Conservation (phyloP, 2,888 invertebrate genomes). For the Clistopyga incitator region DNA sequence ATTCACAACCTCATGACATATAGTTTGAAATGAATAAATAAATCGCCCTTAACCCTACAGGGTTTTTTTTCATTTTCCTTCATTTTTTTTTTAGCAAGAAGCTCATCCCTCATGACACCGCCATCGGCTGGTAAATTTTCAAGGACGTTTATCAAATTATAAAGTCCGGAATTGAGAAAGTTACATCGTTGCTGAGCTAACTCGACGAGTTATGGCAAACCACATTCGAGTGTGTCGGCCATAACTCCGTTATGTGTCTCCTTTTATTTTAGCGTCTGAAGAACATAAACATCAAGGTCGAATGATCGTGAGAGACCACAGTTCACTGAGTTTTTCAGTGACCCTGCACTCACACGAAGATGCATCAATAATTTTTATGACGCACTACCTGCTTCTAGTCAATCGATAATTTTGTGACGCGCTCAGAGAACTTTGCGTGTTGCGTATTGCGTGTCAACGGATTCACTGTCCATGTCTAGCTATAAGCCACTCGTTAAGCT, state of each 20-base stretch:
- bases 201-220: slow-evolving; percentile 33
- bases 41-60: no score
- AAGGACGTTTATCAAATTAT: slow-evolving; percentile 30
- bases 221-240: background rate
- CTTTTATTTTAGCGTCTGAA: slow-evolving; percentile 6
- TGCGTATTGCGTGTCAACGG: background rate
- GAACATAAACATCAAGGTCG: slow-evolving; percentile 8
- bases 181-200: slow-evolving; percentile 24
- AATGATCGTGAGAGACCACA: background rate
- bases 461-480: background rate
- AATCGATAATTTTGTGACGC: slow-evolving; percentile 2
- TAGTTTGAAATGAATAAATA: no score
- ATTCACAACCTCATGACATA: background rate
- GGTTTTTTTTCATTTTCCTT: background rate
- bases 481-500: background rate
- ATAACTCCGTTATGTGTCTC: slow-evolving; percentile 7
- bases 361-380: slow-evolving; percentile 11
- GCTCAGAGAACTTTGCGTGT: background rate
- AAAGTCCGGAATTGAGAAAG: slow-evolving; percentile 39
- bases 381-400: background rate
- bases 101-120: background rate
- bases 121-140: slow-evolving; percentile 35
- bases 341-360: background rate
- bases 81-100: background rate
- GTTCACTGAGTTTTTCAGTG: background rate